Conservation (phyloP, 2,888 invertebrate genomes). For the Diarsia brunnea region DNA sequence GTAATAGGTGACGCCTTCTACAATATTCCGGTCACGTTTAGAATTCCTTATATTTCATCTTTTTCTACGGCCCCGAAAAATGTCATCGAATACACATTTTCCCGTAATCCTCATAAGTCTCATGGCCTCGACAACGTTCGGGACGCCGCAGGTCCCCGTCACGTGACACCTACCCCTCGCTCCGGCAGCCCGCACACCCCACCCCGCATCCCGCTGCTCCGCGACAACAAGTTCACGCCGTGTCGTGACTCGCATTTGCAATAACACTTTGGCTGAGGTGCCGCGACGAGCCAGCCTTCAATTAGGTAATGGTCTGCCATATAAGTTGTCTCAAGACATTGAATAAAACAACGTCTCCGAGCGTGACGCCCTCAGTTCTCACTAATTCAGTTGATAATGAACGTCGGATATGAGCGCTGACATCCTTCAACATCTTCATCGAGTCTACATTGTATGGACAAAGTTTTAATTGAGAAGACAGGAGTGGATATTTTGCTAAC, state of each 20-base stretch:
- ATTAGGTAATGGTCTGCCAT: constrained; percentile 77
- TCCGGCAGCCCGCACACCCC: constrained; percentile 43
- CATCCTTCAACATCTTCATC: constrained; percentile 41
- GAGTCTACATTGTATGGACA: constrained; percentile 63
- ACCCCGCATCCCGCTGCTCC: constrained; percentile 47
- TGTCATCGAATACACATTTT: constrained; percentile 91
- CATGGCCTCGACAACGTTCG: constrained; percentile 83
- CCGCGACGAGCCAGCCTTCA: constrained; percentile 77
- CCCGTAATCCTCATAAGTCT: constrained; percentile 90
- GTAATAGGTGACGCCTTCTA: constrained; percentile 88
- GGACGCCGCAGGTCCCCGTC: constrained; percentile 75
- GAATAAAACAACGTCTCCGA: constrained; percentile 66
- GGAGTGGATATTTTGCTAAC: constrained; percentile 74
- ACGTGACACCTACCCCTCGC: constrained; percentile 73
- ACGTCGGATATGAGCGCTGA: constrained; percentile 39
- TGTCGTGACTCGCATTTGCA: constrained; percentile 84
- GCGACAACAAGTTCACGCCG: constrained; percentile 82
- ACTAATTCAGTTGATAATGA: constrained; percentile 62
- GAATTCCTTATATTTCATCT: constrained; percentile 91
- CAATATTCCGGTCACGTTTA: constrained; percentile 89
- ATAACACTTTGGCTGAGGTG: constrained; percentile 75
- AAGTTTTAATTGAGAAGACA: constrained; percentile 84
- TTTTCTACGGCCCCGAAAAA: constrained; percentile 90
- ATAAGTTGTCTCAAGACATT: constrained; percentile 75
- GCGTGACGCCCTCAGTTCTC: constrained; percentile 56